These are phyloP conservation scores for Centrocercus urophasianus DNA, from an alignment of 2,113 vertebrate species.

Conservation along the genomic window DNA sequence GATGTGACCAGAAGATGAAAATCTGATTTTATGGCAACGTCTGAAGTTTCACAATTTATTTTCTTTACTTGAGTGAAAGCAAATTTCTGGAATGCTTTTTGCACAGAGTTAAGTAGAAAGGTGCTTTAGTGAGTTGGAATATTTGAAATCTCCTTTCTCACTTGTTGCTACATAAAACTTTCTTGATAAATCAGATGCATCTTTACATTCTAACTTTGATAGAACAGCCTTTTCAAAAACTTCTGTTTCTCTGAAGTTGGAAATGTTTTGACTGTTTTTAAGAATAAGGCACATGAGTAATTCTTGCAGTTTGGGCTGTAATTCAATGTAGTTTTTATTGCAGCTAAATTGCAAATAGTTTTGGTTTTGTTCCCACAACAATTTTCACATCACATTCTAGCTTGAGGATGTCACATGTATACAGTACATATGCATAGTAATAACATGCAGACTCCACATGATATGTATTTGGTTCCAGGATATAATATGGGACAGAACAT, in stretches of 20 bases:
- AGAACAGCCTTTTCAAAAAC: background rate
- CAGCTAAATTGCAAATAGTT: background rate
- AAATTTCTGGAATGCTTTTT: background rate
- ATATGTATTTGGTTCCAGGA: background rate
- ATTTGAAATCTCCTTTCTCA: background rate
- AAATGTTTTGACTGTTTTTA: background rate
- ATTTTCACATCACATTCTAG: slow-evolving; percentile 23
- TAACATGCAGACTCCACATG: background rate
- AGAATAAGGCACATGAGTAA: background rate
- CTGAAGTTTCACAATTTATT: background rate
- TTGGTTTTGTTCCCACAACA: slow-evolving; percentile 8
- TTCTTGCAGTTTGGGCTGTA: background rate
- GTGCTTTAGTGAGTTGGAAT: background rate
- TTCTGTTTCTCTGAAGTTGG: background rate
- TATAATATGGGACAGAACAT: slow-evolving; percentile 8
- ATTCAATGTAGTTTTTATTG: background rate
- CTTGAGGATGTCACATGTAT: background rate
- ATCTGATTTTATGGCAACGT: slow-evolving; percentile 6
- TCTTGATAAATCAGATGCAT: background rate
- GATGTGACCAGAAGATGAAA: slow-evolving; percentile 20
- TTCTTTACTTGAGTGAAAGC: background rate
- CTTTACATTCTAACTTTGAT: background rate
- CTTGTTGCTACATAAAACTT: background rate
- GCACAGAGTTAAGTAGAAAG: background rate
- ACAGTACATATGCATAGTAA: background rate